These are phyloP conservation scores for Pristiophorus japonicus DNA, from an alignment of 2,113 vertebrate species.

Conservation along the genomic window DNA sequence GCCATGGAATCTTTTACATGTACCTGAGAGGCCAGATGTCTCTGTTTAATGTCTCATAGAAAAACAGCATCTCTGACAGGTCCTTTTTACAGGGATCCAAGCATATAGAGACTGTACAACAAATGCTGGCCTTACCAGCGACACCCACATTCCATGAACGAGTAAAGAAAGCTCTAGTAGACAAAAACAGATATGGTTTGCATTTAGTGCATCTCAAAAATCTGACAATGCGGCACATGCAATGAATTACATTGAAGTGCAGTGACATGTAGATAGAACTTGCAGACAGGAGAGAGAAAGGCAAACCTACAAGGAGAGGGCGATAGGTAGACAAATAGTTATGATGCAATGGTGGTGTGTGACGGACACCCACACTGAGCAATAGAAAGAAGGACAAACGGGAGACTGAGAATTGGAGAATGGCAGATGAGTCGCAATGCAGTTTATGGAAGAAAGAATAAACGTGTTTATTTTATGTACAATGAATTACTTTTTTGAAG, in stretches of 20 bases:
- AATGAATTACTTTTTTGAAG: background rate
- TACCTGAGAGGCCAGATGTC: background rate
- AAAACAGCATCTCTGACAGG: background rate
- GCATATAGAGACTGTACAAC: background rate
- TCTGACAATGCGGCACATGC: background rate
- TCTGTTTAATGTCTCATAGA: background rate
- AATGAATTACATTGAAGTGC: background rate
- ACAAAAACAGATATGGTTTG: background rate
- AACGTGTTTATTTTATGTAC: background rate
- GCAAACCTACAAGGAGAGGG: background rate
- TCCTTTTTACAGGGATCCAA: background rate
- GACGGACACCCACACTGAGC: background rate
- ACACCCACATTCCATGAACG: too few species aligned
- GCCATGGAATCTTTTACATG: background rate
- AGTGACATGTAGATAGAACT: background rate
- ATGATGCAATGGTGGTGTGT: background rate
- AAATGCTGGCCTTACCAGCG: too few species aligned
- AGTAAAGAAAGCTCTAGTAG: too few species aligned
- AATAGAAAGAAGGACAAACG: background rate
- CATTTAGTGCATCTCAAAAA: background rate
- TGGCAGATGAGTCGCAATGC: background rate
- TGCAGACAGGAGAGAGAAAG: background rate
- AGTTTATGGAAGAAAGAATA: background rate
- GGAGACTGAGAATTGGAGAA: background rate
- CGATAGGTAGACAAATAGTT: background rate